phyloP scores from a whole-genome alignment of 1,140 invertebrate species.

The Sipha flava region DNA sequence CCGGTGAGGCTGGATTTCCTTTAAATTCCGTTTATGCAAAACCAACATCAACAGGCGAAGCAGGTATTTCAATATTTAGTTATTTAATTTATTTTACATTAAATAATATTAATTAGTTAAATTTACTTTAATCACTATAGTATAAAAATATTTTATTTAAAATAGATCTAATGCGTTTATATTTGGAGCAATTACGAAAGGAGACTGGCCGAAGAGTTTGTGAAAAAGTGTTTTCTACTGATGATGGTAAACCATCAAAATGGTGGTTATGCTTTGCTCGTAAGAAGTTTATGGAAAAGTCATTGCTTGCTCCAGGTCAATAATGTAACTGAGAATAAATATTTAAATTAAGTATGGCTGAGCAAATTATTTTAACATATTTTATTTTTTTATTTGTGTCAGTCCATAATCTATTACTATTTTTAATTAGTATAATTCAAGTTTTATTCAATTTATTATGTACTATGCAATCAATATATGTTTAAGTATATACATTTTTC shows the following conservation, averaged over 20 bases:
- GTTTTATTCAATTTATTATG: too few relatives aligned
- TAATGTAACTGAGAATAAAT: slow-evolving; percentile 36
- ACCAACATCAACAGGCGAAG: slow-evolving; percentile 66
- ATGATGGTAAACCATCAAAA: slow-evolving; percentile 92
- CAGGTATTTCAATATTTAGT: slow-evolving; percentile 49
- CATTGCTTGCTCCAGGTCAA: slow-evolving; percentile 72
- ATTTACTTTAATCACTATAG: too few relatives aligned
- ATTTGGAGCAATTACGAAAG: slow-evolving; percentile 88
- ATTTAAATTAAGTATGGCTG: background rate
- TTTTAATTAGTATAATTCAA: background rate
- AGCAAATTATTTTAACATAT: background rate
- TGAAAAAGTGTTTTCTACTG: slow-evolving; percentile 82
- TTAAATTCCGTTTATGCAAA: slow-evolving; percentile 93
- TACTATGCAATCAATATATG: too few relatives aligned
- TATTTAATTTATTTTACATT: background rate
- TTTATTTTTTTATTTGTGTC: slow-evolving; percentile 6
- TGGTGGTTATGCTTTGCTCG: slow-evolving; percentile 99
- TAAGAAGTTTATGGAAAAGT: slow-evolving; percentile 99
- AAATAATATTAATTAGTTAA: slow-evolving; percentile 22
- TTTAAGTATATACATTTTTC: too few relatives aligned
- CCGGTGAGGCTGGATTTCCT: slow-evolving; percentile 93
- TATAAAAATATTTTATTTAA: slow-evolving; percentile 34
- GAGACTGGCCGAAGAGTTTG: slow-evolving; percentile 85
- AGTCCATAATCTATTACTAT: background rate
- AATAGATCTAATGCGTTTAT: slow-evolving; percentile 83